Percentiles rank a stretch among this genome's conserved stretches.
These are phyloP conservation scores for Macropis europaea DNA, from an alignment of 2,888 invertebrate species.

Conservation along the genomic window DNA sequence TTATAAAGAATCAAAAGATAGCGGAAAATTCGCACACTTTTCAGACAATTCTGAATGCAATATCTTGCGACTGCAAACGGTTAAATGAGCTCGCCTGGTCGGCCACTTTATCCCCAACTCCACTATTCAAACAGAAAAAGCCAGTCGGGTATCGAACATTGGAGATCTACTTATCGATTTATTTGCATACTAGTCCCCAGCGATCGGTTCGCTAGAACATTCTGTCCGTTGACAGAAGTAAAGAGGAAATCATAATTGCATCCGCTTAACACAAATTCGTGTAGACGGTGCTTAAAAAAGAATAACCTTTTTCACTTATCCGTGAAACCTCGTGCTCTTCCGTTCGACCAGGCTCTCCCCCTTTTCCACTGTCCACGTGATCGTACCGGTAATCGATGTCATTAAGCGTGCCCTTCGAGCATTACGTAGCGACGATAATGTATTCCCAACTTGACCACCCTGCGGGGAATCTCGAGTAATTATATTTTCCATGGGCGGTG, in stretches of 20 bases:
- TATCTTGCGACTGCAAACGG: too few species aligned
- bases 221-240: slow-evolving; percentile 6
- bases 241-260: slow-evolving; percentile 9
- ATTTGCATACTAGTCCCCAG: slow-evolving; percentile 24
- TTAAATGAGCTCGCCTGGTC: too few species aligned
- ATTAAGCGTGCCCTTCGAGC: slow-evolving; percentile 38
- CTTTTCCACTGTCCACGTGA: slow-evolving; percentile 5
- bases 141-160: too few species aligned
- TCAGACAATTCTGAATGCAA: too few species aligned
- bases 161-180: slow-evolving; percentile 5
- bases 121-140: too few species aligned
- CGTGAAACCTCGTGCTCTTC: neutral
- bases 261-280: slow-evolving; percentile 5
- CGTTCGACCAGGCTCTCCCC: neutral
- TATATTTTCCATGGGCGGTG: slow-evolving; percentile 57
- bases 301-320: neutral
- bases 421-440: slow-evolving; percentile 47
- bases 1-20: too few species aligned
- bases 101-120: too few species aligned
- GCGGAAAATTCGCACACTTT: too few species aligned
- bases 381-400: slow-evolving; percentile 31
- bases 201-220: neutral
- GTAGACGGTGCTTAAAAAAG: neutral
- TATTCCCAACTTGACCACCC: slow-evolving; percentile 42
- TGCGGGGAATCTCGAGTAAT: slow-evolving; percentile 48